Evolutionary conservation across 2,113 vertebrate species (phyloP), one percentile per base, ranked within the genome.

Genomic region (Ammodytes marinus): DNA sequence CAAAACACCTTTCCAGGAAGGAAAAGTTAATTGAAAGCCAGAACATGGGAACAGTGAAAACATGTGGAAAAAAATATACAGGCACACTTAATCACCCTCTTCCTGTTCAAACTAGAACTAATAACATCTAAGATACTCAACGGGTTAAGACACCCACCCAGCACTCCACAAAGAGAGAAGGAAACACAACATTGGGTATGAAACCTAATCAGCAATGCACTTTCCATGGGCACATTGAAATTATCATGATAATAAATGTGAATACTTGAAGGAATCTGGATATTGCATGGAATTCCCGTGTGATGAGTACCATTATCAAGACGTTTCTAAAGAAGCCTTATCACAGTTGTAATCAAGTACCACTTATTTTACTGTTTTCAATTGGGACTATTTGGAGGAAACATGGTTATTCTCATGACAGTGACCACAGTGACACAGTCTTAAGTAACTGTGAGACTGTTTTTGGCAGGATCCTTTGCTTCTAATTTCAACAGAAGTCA

Each of bases 101-200:
- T 90, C 88, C 90, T 84, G 80, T 71, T 74, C 53, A 73, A 89
- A 87, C 80, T 76, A 27, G 27, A 27, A 68, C 82, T 73, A 80
- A 85, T 83, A 88, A 83, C 65, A 83, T 74, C 57, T 5, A 42
- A 61, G 54, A 60, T 43, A 55, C 39, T 75, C 37, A 43, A n/a
- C n/a, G 49, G 0, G 55, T 5, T 27, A 75, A 65, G 49, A 83
- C 77, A 82, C 37, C 68, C 46, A 86, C 47, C 74, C 49, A 2
- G 11, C 55, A 57, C 47, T 43, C 59, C 55, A 55, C 35, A 64
- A 43, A 61, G 59, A 27, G 49, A 17, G 70, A 79, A 59, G 54
- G 76, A 84, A 77, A 79, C 69, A 47, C 15, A 5, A 74, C 57
- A 78, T n/a, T 37, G 46, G 57, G 17, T 12, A 3, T 55, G 13